Conservation (phyloP, 2,113 vertebrate species). For the Embiotoca jacksoni region DNA sequence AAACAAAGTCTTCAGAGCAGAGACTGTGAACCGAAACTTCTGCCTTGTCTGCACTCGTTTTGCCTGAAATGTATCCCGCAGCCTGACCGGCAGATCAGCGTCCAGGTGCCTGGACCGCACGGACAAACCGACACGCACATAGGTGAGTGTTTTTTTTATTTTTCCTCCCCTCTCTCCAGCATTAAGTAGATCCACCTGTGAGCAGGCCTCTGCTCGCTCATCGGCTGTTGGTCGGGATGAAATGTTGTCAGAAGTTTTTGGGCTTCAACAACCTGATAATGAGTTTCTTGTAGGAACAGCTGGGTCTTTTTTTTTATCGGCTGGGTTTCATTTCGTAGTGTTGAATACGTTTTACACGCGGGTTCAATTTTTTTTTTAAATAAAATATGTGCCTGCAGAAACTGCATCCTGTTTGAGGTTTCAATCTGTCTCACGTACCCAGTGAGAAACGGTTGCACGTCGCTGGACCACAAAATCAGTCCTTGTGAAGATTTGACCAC, state of each 20-base stretch:
- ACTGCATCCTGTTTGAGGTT: too few relatives aligned
- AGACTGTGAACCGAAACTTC: slow-evolving; percentile 95
- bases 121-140: slow-evolving; percentile 94
- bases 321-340: too few relatives aligned
- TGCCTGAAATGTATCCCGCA: slow-evolving; percentile 95
- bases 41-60: slow-evolving; percentile 97
- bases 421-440: too few relatives aligned
- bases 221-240: background rate
- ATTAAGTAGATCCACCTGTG: background rate
- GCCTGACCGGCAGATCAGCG: slow-evolving; percentile 92
- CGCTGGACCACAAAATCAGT: too few relatives aligned
- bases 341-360: too few relatives aligned
- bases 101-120: slow-evolving; percentile 92
- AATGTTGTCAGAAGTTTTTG: background rate
- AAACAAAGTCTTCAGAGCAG: slow-evolving; percentile 95
- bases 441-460: too few relatives aligned
- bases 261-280: background rate
- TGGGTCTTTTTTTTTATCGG: background rate
- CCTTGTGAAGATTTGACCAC: too few relatives aligned
- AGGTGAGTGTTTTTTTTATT: slow-evolving; percentile 83
- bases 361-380: too few relatives aligned
- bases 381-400: too few relatives aligned
- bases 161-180: background rate
- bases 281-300: background rate
- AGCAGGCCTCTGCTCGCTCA: slow-evolving; percentile 1